A percentile compares a stretch with the other conserved stretches of the same genome.
Evolutionary conservation across 1,140 invertebrate species (phyloP).

Genomic region (Vanessa atalanta): DNA sequence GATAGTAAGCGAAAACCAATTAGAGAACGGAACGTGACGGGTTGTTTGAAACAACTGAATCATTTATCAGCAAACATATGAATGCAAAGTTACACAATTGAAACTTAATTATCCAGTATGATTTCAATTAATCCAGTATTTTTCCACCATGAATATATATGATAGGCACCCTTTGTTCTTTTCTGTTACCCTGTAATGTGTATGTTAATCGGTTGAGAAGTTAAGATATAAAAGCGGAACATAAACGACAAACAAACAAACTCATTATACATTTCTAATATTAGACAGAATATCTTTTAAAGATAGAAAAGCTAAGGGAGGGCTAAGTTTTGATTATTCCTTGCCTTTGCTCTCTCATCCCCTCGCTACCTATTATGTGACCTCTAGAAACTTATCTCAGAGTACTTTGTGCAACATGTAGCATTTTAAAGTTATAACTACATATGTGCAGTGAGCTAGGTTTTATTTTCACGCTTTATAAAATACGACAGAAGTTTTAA

Average conservation of each 20-base stretch:
- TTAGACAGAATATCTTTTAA: too few relatives aligned
- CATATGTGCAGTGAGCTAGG: not conserved
- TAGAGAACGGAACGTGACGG: conserved; percentile 19
- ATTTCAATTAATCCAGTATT: not conserved
- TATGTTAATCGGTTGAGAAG: too few relatives aligned
- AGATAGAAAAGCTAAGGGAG: not conserved
- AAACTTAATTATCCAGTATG: conserved; percentile 1
- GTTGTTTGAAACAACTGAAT: conserved; percentile 16
- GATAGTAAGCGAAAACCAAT: conserved; percentile 27
- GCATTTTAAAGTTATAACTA: conserved; percentile 7
- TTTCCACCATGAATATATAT: not conserved
- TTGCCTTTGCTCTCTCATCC: conserved; percentile 17
- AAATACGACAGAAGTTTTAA: not conserved
- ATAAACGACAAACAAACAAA: too few relatives aligned
- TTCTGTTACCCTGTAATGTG: too few relatives aligned
- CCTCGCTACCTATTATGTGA: conserved; percentile 9
- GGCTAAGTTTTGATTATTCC: conserved; percentile 28
- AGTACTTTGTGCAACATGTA: not conserved
- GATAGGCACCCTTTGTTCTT: too few relatives aligned
- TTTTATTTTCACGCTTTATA: not conserved
- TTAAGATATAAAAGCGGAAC: too few relatives aligned
- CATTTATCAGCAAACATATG: not conserved
- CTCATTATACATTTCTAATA: too few relatives aligned
- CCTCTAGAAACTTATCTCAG: conserved; percentile 5
- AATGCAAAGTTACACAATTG: not conserved